These are phyloP conservation scores for Mystacides longicornis DNA, from an alignment of 2,888 invertebrate species.

Conservation along the genomic window DNA sequence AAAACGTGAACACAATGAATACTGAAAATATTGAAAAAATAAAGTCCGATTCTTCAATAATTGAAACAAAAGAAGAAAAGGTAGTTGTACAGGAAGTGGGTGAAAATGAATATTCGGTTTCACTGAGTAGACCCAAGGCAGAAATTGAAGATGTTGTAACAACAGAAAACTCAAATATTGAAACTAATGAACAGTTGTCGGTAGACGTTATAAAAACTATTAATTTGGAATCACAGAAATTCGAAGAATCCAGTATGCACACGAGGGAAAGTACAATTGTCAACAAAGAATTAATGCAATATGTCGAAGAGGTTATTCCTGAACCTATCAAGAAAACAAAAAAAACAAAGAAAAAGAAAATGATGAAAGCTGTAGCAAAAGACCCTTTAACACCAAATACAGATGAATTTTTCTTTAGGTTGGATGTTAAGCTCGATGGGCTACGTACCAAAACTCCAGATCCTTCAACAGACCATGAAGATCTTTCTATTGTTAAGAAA, in stretches of 20 bases:
- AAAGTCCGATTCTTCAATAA: neutral
- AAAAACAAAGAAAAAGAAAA: slow-evolving; percentile 11
- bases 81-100: neutral
- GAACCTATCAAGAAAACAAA: slow-evolving; percentile 1
- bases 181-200: neutral
- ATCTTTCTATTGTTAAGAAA: slow-evolving; percentile 21
- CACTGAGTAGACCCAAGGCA: neutral
- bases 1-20: neutral
- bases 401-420: slow-evolving; percentile 23
- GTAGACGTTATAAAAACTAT: neutral
- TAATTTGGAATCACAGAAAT: neutral
- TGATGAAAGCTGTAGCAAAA: slow-evolving; percentile 13
- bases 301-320: neutral
- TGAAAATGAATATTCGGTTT: slow-evolving; percentile 5
- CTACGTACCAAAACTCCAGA: slow-evolving; percentile 12
- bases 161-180: neutral
- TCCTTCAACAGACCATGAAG: slow-evolving; percentile 17
- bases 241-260: neutral
- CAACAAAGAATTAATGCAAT: slow-evolving; percentile 17
- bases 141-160: neutral
- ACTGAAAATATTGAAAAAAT: neutral
- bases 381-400: slow-evolving; percentile 23
- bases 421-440: slow-evolving; percentile 22
- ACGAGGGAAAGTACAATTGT: neutral
- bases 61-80: neutral